Base-by-base conservation (phyloP, 2,888 invertebrate species). In the Anoncus sp. region DNA sequence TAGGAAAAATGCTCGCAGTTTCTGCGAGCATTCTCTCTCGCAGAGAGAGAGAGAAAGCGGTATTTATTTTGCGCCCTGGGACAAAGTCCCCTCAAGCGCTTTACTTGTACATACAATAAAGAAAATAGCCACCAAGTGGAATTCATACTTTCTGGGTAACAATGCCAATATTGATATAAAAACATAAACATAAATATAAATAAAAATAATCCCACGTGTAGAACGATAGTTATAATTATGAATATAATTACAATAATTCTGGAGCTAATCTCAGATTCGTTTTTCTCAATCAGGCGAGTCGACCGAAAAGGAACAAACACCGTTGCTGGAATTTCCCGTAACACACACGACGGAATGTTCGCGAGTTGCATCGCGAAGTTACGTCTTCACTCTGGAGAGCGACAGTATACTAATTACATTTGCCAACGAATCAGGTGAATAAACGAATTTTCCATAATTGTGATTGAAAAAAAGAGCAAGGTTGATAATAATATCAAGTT, bases 361-460 rank as follows among this genome's bases (percentile, higher is more conserved):
- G 81, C 93, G 94, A 87, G 94, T 96, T 80, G 95, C 95, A 59
- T 93, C 93, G 73, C 93, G 93, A 85, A 94, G 95, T 71, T 95
- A 96, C 91, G 92, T 96, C 84, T 95, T 96, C 87, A 94, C 95
- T 79, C 92, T 95, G 83, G 95, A 96, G 91, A 94, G 94, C 90
- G 95, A 96, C 91, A 94, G 95, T 83, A 91, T 96, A 86, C 93
- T 96, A 90, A 92, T 96, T 89, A 94, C 94, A 90, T 96, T 96
- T 91, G 92, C 92, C 73, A 93, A 92, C 81, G 94, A 94, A 88
- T 92, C 93, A 85, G 92, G 92, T 93, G 24, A 69, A 45, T 63
- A 71, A 43, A 24, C 27, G 4, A 27, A 49, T 59, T 20, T 55
- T 49, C 10, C 5, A 66, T 63, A 38, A 55, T 49, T 2, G 43